Conservation (phyloP, 2,113 vertebrate genomes). For the Megaceryle torquata region DNA sequence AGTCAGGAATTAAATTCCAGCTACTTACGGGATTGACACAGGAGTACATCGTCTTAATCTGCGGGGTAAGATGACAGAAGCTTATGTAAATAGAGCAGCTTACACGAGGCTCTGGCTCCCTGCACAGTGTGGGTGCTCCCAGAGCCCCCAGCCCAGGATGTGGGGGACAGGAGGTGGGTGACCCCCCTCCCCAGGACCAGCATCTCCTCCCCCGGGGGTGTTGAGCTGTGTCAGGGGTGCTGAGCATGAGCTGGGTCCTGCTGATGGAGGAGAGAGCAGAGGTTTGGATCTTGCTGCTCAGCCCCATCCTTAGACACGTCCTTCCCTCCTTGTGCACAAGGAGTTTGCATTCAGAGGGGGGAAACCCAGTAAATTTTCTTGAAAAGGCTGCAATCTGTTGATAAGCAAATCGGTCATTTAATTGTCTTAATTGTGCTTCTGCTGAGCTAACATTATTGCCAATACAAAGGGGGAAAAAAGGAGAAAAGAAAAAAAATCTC, state of each 20-base stretch:
- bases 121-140: neutral
- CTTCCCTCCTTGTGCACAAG: rapidly evolving
- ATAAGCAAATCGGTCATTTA: conserved; percentile 34
- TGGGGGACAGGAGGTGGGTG: neutral
- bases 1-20: neutral
- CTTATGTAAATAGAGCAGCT: neutral
- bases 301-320: rapidly evolving
- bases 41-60: neutral
- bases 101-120: neutral
- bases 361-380: neutral
- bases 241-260: neutral
- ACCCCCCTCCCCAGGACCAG: neutral
- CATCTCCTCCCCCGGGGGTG: neutral
- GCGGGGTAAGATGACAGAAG: neutral
- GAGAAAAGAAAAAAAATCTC: neutral
- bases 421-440: neutral
- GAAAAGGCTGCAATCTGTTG: conserved; percentile 18
- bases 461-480: neutral
- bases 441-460: neutral
- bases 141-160: neutral
- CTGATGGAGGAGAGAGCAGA: neutral
- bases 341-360: neutral
- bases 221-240: neutral
- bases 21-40: neutral
- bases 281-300: no score